Evolutionary conservation across 2,113 vertebrate genomes (phyloP).

Genomic region (Myotis davidii): DNA sequence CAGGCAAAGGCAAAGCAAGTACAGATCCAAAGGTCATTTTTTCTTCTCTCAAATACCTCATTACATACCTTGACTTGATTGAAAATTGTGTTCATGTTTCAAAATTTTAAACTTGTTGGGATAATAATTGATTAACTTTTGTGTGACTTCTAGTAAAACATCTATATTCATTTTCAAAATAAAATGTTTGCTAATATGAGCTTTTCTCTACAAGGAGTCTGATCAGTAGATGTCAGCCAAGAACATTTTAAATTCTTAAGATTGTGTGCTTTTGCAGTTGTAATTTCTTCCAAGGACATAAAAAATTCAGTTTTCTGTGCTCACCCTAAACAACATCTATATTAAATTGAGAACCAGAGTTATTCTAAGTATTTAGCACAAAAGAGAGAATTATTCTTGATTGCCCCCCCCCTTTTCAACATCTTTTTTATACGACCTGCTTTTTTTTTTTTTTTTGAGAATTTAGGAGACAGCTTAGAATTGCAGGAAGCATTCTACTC

Average conservation of each 20-base stretch:
- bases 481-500: not conserved
- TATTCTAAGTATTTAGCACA: not conserved
- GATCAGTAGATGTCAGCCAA: not conserved
- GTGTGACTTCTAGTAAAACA: slow-evolving; percentile 7
- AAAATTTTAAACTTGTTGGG: slow-evolving; percentile 5
- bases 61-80: slow-evolving; percentile 54
- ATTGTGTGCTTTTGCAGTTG: not conserved
- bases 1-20: slow-evolving; percentile 61
- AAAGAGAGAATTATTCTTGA: not conserved
- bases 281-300: not conserved
- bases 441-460: not conserved
- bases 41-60: slow-evolving; percentile 49
- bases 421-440: not conserved
- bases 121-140: not conserved
- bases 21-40: slow-evolving; percentile 78
- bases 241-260: slow-evolving; percentile 10
- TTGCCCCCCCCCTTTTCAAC: not conserved
- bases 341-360: slow-evolving; percentile 1
- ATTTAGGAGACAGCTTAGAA: not conserved
- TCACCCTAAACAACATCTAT: not conserved
- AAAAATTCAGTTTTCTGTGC: not conserved
- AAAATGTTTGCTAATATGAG: not conserved
- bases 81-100: slow-evolving; percentile 54
- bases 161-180: not conserved
- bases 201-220: not conserved